Conservation (phyloP, 2,888 invertebrate genomes). For the Xestobium rufovillosum region DNA sequence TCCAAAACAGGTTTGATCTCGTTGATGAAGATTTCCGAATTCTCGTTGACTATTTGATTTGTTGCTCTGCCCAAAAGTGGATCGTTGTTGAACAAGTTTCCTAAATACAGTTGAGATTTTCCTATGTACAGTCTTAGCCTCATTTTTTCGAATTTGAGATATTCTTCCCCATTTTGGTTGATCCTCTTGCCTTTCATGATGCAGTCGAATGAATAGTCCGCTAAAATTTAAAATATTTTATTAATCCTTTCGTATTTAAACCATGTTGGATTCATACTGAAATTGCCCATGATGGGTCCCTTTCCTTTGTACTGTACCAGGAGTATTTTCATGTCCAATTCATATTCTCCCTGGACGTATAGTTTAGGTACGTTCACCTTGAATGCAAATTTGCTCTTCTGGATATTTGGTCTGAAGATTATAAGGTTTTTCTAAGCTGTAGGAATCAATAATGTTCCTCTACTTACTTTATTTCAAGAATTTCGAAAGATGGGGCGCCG, state of each 20-base stretch:
- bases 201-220: constrained; percentile 57
- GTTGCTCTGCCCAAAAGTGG: constrained; percentile 57
- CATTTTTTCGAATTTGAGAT: constrained; percentile 57
- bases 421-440: constrained; percentile 6
- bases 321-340: constrained; percentile 59
- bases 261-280: constrained; percentile 57
- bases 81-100: constrained; percentile 61
- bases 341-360: constrained; percentile 58
- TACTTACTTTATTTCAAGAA: constrained; percentile 52
- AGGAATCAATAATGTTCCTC: no score
- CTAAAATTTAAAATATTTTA: constrained; percentile 42
- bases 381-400: constrained; percentile 56
- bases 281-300: constrained; percentile 59
- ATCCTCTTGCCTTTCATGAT: constrained; percentile 56
- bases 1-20: constrained; percentile 62
- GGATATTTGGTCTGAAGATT: constrained; percentile 49
- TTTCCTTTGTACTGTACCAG: constrained; percentile 55
- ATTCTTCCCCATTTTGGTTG: constrained; percentile 50
- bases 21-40: constrained; percentile 57
- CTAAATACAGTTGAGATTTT: constrained; percentile 52
- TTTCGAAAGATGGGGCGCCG: constrained; percentile 54
- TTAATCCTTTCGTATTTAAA: constrained; percentile 5
- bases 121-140: constrained; percentile 54
- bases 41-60: constrained; percentile 60
- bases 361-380: constrained; percentile 52